Evolutionary conservation across 2,113 vertebrate species (phyloP), one percentile per base, ranked within the genome.

Genomic region (Phyllopteryx taeniolatus): DNA sequence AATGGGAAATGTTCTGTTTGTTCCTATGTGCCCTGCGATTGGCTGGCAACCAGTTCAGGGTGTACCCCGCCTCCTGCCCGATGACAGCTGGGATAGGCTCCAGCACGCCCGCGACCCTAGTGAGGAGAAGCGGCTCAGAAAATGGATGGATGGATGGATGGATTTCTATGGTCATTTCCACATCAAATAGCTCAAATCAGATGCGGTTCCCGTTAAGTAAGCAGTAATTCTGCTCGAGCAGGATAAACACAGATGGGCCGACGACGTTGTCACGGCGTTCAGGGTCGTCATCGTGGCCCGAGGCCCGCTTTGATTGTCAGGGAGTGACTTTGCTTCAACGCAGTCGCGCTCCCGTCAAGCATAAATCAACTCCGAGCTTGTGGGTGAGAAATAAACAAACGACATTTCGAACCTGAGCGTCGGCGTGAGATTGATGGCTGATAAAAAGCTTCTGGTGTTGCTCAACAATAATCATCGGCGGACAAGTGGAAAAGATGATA

Each of bases 171-270:
- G 14, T 64, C 42, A 64, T 13, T 20, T n/a, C 2, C 14, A 61
- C 31, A 61, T 61, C 31, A 2, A 39, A 61, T 6, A 61, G 31
- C 33, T 19, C 14, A 44, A n/a, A 44, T 70, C 78, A 60, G 74
- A 57, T 5, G n/a, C 4, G 8, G 1, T 27, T 12, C 20, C 22
- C 79, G 66, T 68, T 82, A 76, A 86, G 76, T 78, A 76, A 85
- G 85, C 85, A 79, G 84, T 84, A 78, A 80, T 81, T 81, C 84
- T 71, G 83, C 78, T 77, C 53, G 74, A 74, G 83, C 78, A 83
- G 83, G 82, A 81, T 86, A 87, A 88, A 86, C 88, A 87, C 85
- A 83, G 72, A 78, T 76, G 72, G 83, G 81, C 82, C 86, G 87
- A 88, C 84, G 83, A 86, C 77, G 81, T 82, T 79, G 79, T 90